phyloP scores from a whole-genome alignment of 2,113 vertebrate genomes.

The Hiodon alosoides region DNA sequence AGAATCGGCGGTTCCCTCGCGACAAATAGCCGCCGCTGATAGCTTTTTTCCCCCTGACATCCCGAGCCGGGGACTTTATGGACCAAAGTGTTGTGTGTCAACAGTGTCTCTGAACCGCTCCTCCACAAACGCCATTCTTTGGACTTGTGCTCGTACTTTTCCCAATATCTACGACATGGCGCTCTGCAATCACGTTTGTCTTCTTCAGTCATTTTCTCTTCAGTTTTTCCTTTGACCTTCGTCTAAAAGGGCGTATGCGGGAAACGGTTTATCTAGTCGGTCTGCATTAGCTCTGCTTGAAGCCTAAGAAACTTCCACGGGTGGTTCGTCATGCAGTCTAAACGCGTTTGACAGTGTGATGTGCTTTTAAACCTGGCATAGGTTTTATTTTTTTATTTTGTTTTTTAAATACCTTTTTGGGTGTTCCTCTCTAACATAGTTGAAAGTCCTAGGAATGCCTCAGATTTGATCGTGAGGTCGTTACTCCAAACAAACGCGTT shows the following conservation, averaged over 20 bases:
- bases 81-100: not conserved
- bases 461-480: too few species aligned
- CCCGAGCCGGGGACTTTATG: constrained; percentile 6
- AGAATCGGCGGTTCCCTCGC: not conserved
- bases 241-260: not conserved
- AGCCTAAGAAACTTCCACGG: too few species aligned
- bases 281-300: constrained; percentile 14
- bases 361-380: not conserved
- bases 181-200: constrained; percentile 10
- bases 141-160: constrained; percentile 3
- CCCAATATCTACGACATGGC: not conserved
- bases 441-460: too few species aligned
- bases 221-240: constrained; percentile 3
- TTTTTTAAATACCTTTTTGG: not conserved
- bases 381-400: not conserved
- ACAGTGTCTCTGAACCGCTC: not conserved
- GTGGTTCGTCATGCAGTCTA: constrained; percentile 1
- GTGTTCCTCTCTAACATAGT: too few species aligned
- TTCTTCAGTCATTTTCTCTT: constrained; percentile 9
- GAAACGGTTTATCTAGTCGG: constrained; percentile 1
- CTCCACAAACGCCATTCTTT: constrained; percentile 3
- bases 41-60: not conserved
- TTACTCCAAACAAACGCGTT: too few species aligned
- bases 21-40: not conserved
- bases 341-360: not conserved